Evolutionary conservation across 1,140 invertebrate genomes (phyloP).

Genomic region (Hyles vespertilio): DNA sequence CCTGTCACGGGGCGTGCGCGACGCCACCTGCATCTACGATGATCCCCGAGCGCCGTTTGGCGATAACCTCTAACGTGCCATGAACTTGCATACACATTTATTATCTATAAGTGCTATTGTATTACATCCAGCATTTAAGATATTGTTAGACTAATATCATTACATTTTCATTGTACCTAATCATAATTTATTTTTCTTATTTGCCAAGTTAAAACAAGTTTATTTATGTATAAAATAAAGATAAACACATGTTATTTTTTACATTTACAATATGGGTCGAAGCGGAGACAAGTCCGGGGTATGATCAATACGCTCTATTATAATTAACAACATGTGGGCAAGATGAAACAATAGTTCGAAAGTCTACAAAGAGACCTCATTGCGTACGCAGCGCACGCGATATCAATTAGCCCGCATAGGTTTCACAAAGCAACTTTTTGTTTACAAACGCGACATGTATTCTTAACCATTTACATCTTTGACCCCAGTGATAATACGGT

Average conservation of each 20-base stretch:
- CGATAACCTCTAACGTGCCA: slow-evolving; percentile 27
- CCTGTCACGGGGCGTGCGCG: slow-evolving; percentile 47
- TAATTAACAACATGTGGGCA: no score
- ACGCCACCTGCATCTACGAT: slow-evolving; percentile 57
- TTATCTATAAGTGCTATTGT: slow-evolving; percentile 6
- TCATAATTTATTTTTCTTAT: no score
- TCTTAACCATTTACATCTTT: slow-evolving; percentile 28
- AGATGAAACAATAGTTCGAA: slow-evolving; percentile 14
- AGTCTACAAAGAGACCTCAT: slow-evolving; percentile 20
- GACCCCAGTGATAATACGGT: slow-evolving; percentile 22
- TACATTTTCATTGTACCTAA: no score
- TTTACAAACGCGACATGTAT: slow-evolving; percentile 30
- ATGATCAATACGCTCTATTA: no score
- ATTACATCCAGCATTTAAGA: no score
- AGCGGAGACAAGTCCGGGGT: no score
- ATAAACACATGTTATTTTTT: no score
- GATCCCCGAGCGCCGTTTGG: slow-evolving; percentile 23
- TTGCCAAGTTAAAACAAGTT: no score
- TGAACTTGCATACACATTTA: slow-evolving; percentile 21
- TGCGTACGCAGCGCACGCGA: slow-evolving; percentile 33
- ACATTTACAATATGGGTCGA: no score
- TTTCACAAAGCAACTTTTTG: slow-evolving; percentile 38
- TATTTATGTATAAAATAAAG: no score
- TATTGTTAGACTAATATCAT: no score
- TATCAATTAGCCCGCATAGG: slow-evolving; percentile 50